Conservation (phyloP, 2,113 vertebrate genomes). For the Tychaedon coryphoeus region DNA sequence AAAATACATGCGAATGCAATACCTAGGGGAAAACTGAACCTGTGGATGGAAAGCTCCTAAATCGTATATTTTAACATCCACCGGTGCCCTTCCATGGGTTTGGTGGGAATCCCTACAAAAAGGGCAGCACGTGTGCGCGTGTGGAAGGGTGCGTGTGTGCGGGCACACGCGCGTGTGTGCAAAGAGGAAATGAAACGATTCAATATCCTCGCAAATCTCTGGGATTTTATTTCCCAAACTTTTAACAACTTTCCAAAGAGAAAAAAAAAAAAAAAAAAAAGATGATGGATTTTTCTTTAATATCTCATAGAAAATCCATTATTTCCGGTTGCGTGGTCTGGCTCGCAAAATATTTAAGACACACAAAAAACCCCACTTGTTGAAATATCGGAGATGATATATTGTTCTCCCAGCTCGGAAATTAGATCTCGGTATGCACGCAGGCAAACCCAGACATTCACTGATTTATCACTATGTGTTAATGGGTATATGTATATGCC, state of each 20-base stretch:
- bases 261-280: too few species aligned
- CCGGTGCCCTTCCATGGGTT: neutral
- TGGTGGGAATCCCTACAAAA: neutral
- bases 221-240: neutral
- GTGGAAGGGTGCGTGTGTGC: neutral
- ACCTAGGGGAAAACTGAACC: neutral
- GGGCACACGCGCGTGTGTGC: neutral
- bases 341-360: neutral
- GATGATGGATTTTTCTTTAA: neutral
- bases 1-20: accelerated
- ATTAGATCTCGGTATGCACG: neutral
- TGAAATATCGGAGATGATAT: neutral
- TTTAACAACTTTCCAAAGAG: neutral
- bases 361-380: neutral
- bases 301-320: conserved; percentile 39
- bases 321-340: neutral
- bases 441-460: neutral
- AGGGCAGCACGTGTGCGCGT: neutral
- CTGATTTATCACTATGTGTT: neutral
- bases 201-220: neutral
- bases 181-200: neutral
- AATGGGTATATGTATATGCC: neutral
- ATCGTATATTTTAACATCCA: accelerated
- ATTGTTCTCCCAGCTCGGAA: neutral
- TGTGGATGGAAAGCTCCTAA: neutral